Conservation (phyloP, 2,888 invertebrate species). For the Plusia festucae region DNA sequence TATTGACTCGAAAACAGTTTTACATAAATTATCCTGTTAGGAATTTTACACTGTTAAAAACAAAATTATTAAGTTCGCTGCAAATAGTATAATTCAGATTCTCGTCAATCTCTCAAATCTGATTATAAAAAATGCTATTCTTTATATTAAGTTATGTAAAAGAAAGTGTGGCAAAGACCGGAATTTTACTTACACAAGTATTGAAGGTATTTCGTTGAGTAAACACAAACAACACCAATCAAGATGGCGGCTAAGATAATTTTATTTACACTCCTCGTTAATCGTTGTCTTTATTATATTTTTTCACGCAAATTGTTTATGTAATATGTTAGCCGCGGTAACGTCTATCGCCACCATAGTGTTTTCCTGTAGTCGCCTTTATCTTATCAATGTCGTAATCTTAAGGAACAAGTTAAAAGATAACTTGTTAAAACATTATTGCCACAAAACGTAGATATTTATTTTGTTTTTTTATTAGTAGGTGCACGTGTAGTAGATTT, state of each 20-base stretch:
- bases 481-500: not conserved
- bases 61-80: not conserved
- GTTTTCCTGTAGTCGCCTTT: constrained; percentile 54
- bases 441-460: constrained; percentile 11
- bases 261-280: constrained; percentile 11
- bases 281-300: constrained; percentile 29
- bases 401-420: constrained; percentile 51
- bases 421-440: constrained; percentile 36
- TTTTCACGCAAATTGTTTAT: constrained; percentile 42
- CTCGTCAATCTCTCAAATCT: no score
- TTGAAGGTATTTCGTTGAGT: constrained; percentile 28
- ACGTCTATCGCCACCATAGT: constrained; percentile 44
- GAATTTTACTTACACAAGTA: constrained; percentile 33
- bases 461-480: not conserved
- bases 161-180: not conserved
- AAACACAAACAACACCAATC: constrained; percentile 31
- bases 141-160: not conserved
- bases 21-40: constrained; percentile 17
- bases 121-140: not conserved
- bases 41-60: constrained; percentile 10
- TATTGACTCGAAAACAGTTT: constrained; percentile 38
- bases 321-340: constrained; percentile 38
- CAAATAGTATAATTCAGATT: not conserved
- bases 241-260: constrained; percentile 33
- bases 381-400: constrained; percentile 68